Base-by-base conservation (phyloP, 2,797 vertebrate genomes). In the Heteromormyrus szaboi region DNA sequence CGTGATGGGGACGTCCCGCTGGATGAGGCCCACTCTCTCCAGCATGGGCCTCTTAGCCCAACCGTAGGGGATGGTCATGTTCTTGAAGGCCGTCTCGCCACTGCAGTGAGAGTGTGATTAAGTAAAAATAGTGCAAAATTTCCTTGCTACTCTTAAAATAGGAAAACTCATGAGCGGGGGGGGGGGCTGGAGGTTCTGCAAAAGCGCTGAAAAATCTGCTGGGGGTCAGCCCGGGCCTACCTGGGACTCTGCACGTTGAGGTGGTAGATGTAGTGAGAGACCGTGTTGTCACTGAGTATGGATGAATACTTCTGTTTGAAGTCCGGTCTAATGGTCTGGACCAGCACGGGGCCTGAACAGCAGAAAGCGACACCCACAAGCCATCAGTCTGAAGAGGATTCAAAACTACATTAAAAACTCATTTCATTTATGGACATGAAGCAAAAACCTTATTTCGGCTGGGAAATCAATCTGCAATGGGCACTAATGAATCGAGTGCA, bases 231-330 rank as follows among this genome's bases (percentile, higher is more conserved):
- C 5, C 2, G 5, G 37, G 3, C 85, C 92, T 91, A 98, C 98
- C 98, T 99, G 0, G 98, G 98, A 7, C 96, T 95, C 93, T 99
- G 98, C 0, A 97, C 97, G 1, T 99, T 99, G 88, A 98, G 96
- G 87, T 99, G 98, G 94, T 99, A 99, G 93, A 99, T 97, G 92
- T 99, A 99, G 92, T 99, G 96, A 3, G 97, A 96, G 53, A 97
- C 97, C 0, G 98, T 99, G 90, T 98, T 96, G 89, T 99, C 98
- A 22, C 97, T 94, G 91, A 98, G 98, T 94, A 98, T 94, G 0
- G 97, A 96, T 0, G 95, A 96, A 89, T 97, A 99, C 91, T 99
- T 99, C 93, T 97, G 95, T 91, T 99, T 99, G 93, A 99, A 99
- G 91, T 99, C 98, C 0, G 97, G 97, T 90, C 98, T 95, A 91